Base-by-base conservation (phyloP, 1,140 invertebrate species). In the Eurosta solidaginis region DNA sequence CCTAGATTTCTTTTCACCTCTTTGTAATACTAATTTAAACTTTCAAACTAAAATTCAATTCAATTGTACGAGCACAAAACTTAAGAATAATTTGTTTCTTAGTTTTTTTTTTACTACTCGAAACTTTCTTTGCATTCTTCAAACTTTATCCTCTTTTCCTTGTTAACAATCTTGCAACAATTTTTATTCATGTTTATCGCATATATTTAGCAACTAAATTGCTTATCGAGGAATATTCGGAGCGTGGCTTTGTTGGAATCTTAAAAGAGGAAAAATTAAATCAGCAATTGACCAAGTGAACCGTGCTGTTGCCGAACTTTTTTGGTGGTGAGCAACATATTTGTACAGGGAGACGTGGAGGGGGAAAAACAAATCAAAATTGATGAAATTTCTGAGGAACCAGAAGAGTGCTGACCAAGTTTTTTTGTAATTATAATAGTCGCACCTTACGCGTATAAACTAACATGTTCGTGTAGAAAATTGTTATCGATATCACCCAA, bases 171-270 rank as follows among this genome's bases (percentile, higher is more conserved):
- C 59, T 40, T 68, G 59, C 59, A 10, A 1, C 29, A 20, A n/a
- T 68, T 68, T 1, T 40, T 22, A 40, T 40, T 1, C 59, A 29
- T 33, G 9, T 68, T 68, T 68, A 20, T 40, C 40, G 59, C 33
- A 68, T 68, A 40, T 68, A 68, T 40, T 68, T 68, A 20, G 33
- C 59, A 68, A 68, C 36, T 68, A 68, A 68, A 68, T 68, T 68
- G 59, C 59, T 68, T 68, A 68, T 68, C 59, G 59, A 68, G 59
- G n/a, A n/a, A n/a, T 68, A 68, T 42, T 42, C 59, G 22, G 36
- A 40, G 59, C 36, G 33, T 68, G 59, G 59, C 59, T 40, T 68
- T 40, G 33, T 68, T 68, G 33, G 59, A 17, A 68, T 68, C n/a
- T 68, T 20, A 36, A 10, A 68, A 36, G 36, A 33, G 10, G 25